Percentiles rank a stretch among this genome's conserved stretches.
Evolutionary conservation across 2,888 invertebrate species (phyloP).

Genomic region (Allygus modestus): DNA sequence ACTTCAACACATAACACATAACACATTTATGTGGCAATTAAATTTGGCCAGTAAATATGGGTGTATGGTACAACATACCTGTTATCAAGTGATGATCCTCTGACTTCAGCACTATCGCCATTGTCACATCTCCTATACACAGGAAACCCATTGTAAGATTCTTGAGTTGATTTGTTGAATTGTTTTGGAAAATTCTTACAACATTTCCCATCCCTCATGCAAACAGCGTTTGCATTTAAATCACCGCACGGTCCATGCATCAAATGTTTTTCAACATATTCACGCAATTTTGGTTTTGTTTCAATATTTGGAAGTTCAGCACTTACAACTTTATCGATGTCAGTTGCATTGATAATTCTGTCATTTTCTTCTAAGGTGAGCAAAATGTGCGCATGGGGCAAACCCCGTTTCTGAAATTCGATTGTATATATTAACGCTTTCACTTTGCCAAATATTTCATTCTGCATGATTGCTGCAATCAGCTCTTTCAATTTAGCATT

Average conservation of each 20-base stretch:
- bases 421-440: slow-evolving; percentile 41
- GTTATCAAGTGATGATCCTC: slow-evolving; percentile 27
- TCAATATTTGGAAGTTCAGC: slow-evolving; percentile 11
- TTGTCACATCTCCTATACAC: background rate
- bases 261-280: slow-evolving; percentile 46
- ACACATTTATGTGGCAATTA: slow-evolving; percentile 30
- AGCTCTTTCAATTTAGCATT: slow-evolving; percentile 30
- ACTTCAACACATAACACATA: background rate
- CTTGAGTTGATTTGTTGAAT: slow-evolving; percentile 34
- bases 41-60: background rate
- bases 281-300: slow-evolving; percentile 33
- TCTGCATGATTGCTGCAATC: background rate
- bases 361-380: background rate
- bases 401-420: slow-evolving; percentile 16
- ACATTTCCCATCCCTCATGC: slow-evolving; percentile 36
- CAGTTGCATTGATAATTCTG: background rate
- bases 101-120: background rate
- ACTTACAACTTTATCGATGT: slow-evolving; percentile 30
- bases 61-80: slow-evolving; percentile 1
- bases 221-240: slow-evolving; percentile 42
- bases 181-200: slow-evolving; percentile 14
- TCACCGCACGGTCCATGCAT: slow-evolving; percentile 26
- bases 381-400: slow-evolving; percentile 35
- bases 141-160: slow-evolving; percentile 21
- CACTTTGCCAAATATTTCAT: slow-evolving; percentile 28